Percentiles rank a stretch among this genome's conserved stretches.
These are phyloP conservation scores for Leuciscus waleckii DNA, from an alignment of 2,797 vertebrate species.

Conservation along the genomic window DNA sequence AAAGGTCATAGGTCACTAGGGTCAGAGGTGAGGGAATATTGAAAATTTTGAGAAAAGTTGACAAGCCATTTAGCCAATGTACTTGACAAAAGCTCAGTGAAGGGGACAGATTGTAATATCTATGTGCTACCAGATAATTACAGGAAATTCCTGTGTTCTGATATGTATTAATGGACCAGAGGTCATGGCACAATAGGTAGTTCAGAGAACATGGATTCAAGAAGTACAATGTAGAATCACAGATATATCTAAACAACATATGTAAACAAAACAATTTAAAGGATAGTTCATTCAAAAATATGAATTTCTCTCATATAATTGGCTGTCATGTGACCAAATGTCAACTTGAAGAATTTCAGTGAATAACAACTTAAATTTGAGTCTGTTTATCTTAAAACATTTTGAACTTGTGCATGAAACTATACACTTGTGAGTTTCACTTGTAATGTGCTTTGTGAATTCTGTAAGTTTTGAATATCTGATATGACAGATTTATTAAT, in stretches of 20 bases:
- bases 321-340: neutral
- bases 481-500: neutral
- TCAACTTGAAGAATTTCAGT: neutral
- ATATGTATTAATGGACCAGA: conserved; percentile 8
- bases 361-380: neutral
- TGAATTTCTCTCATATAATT: too few relatives aligned
- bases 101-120: conserved; percentile 24
- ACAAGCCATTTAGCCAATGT: conserved; percentile 76
- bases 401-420: too few relatives aligned
- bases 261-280: neutral
- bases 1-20: conserved; percentile 54
- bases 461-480: neutral
- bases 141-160: conserved; percentile 9
- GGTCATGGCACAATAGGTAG: neutral
- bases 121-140: conserved; percentile 44
- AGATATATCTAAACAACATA: neutral
- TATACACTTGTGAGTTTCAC: too few relatives aligned
- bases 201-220: neutral
- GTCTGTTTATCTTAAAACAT: too few relatives aligned
- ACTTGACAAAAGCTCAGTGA: conserved; percentile 39
- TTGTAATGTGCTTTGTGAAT: neutral
- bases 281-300: neutral
- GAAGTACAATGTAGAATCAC: neutral
- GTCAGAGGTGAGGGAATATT: conserved; percentile 67
- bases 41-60: conserved; percentile 69